These are phyloP conservation scores for Acrocyrtus sp. DNA, from an alignment of 2,888 invertebrate genomes.

Conservation along the genomic window DNA sequence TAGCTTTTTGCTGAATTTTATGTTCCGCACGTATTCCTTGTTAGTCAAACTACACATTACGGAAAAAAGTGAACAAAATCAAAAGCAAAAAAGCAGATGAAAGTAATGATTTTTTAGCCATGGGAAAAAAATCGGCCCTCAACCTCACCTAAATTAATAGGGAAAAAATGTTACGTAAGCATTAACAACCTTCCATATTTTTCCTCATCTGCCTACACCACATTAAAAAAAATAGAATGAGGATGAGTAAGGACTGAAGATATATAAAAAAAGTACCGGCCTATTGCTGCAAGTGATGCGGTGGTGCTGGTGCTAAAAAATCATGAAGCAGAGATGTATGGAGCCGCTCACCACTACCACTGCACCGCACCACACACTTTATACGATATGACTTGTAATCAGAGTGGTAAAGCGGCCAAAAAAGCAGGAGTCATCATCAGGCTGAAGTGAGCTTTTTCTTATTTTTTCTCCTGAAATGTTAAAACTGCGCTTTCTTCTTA, in stretches of 20 bases:
- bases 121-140: neutral
- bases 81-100: too few species aligned
- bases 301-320: constrained; percentile 10
- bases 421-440: neutral
- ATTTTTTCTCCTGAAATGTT: neutral
- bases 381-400: constrained; percentile 23
- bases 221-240: neutral
- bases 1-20: too few species aligned
- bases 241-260: neutral
- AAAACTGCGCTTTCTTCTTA: neutral
- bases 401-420: constrained; percentile 4
- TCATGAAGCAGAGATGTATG: constrained; percentile 20
- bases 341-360: constrained; percentile 3
- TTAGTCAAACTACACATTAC: too few species aligned
- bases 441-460: neutral
- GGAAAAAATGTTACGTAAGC: too few species aligned
- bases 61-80: too few species aligned
- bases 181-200: too few species aligned
- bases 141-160: too few species aligned
- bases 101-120: constrained; percentile 37
- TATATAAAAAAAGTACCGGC: neutral
- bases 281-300: neutral
- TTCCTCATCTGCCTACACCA: neutral
- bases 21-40: too few species aligned
- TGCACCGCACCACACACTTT: neutral